phyloP scores from a whole-genome alignment of 2,113 vertebrate species.

The Rana temporaria region DNA sequence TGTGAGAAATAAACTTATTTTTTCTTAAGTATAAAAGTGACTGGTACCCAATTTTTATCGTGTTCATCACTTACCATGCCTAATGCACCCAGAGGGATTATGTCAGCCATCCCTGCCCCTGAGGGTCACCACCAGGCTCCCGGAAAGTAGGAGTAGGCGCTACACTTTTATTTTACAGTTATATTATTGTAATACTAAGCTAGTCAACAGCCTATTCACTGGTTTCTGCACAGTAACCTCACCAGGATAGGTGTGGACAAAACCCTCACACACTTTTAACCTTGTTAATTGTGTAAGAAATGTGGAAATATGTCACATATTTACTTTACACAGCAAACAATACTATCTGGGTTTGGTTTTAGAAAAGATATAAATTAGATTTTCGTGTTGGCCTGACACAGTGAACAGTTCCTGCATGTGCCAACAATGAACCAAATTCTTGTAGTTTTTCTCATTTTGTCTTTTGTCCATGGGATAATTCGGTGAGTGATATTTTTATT shows the following conservation, averaged over 20 bases:
- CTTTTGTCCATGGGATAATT: constrained; percentile 47
- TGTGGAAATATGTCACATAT: constrained; percentile 9
- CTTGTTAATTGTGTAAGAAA: constrained; percentile 53
- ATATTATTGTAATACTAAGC: no score
- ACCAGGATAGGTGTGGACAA: background rate
- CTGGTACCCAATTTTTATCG: no score
- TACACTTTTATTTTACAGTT: no score
- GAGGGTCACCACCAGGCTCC: no score
- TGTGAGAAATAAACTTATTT: no score
- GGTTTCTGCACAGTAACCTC: no score
- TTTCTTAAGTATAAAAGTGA: no score
- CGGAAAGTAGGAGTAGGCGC: no score
- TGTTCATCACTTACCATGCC: no score
- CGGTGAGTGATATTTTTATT: constrained; percentile 59
- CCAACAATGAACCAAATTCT: constrained; percentile 60
- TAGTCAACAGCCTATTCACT: no score
- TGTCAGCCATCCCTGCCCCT: no score
- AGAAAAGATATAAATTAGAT: constrained; percentile 57
- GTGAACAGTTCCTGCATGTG: background rate
- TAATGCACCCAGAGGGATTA: no score
- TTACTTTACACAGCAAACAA: constrained; percentile 40
- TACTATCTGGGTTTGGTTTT: constrained; percentile 52
- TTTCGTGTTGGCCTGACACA: background rate
- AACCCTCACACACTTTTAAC: constrained; percentile 43
- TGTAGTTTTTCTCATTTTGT: constrained; percentile 55